These are phyloP conservation scores for Gymnocephalus cernua DNA, from an alignment of 2,113 vertebrate species.

Conservation along the genomic window DNA sequence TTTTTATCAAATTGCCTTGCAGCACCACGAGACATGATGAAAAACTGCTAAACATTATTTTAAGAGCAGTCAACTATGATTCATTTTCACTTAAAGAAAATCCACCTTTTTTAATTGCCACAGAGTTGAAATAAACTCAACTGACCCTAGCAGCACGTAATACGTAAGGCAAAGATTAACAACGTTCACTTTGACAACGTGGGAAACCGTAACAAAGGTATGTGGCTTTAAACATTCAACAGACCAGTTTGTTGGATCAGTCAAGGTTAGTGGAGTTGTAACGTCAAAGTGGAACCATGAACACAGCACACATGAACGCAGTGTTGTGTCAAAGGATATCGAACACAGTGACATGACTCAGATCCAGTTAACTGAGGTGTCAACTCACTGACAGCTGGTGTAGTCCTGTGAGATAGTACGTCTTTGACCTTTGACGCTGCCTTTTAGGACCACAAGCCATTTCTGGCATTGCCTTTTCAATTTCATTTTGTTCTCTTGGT, in stretches of 20 bases:
- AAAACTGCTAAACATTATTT: background rate
- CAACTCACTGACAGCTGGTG: constrained; percentile 15
- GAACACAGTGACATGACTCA: constrained; percentile 5
- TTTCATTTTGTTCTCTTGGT: background rate
- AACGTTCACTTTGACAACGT: constrained; percentile 15
- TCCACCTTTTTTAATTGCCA: background rate
- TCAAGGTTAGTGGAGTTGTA: constrained; percentile 26
- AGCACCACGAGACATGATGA: constrained; percentile 16
- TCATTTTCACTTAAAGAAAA: constrained; percentile 6
- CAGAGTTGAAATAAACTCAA: background rate
- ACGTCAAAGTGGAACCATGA: constrained; percentile 20
- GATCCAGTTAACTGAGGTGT: constrained; percentile 67
- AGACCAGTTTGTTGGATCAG: constrained; percentile 13
- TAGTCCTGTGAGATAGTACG: background rate
- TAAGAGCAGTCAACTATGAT: constrained; percentile 16
- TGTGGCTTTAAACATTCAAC: constrained; percentile 28
- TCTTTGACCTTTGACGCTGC: background rate
- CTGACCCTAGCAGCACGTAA: background rate
- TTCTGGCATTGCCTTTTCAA: background rate
- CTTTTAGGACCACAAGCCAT: background rate
- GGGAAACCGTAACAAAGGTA: constrained; percentile 23
- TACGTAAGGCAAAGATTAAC: constrained; percentile 21
- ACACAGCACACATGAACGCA: no score
- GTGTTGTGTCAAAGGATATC: constrained; percentile 10
- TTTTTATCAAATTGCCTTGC: constrained; percentile 9